Percentiles rank a stretch among this genome's conserved stretches.
Evolutionary conservation across 2,113 vertebrate species (phyloP).

Genomic region (Silurus asotus): DNA sequence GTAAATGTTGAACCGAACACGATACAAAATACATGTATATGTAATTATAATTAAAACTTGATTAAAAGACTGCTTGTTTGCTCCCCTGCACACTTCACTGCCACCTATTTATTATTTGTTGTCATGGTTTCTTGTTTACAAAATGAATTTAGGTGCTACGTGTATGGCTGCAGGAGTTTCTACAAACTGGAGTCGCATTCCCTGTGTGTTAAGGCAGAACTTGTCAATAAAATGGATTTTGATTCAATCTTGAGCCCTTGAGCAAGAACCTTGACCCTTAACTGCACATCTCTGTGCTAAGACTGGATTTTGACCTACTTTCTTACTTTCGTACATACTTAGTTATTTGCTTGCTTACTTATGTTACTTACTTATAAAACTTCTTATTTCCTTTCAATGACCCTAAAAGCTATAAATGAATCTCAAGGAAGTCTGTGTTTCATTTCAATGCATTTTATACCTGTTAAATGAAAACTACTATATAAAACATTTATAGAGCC

Average conservation of each 20-base stretch:
- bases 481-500: not conserved
- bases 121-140: not conserved
- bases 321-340: too few relatives aligned
- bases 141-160: not conserved
- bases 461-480: not conserved
- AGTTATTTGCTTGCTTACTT: too few relatives aligned
- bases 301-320: not conserved
- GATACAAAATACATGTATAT: too few relatives aligned
- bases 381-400: not conserved
- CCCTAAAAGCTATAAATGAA: not conserved
- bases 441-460: not conserved
- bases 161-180: not conserved
- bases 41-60: too few relatives aligned
- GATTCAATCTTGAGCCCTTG: not conserved
- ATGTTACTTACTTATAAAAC: too few relatives aligned
- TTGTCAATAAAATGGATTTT: slow-evolving; percentile 16
- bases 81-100: not conserved
- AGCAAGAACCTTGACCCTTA: not conserved
- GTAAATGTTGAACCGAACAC: too few relatives aligned
- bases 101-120: not conserved
- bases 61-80: too few relatives aligned
- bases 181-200: not conserved
- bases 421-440: not conserved
- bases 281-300: not conserved
- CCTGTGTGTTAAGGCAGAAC: not conserved